Percentiles rank a stretch among this genome's conserved stretches.
These are phyloP conservation scores for Heliconius hewitsoni DNA, from an alignment of 1,140 invertebrate genomes.

Conservation along the genomic window DNA sequence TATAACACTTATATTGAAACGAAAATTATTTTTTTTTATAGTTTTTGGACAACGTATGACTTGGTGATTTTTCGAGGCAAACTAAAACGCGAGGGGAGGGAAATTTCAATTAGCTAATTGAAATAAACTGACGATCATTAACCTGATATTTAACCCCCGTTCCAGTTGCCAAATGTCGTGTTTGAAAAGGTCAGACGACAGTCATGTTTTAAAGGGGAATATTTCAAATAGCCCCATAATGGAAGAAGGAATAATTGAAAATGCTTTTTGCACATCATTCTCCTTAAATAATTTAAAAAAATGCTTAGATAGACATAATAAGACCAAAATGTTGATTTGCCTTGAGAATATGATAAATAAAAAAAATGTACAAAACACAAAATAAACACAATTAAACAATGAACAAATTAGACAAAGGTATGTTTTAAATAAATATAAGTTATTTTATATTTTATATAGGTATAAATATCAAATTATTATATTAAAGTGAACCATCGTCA, in stretches of 20 bases:
- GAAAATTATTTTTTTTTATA: too few relatives aligned
- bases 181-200: slow-evolving; percentile 34
- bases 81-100: slow-evolving; percentile 5
- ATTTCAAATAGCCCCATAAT: slow-evolving; percentile 22
- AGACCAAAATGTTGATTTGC: too few relatives aligned
- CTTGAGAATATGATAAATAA: too few relatives aligned
- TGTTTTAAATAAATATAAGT: too few relatives aligned
- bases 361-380: too few relatives aligned
- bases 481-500: too few relatives aligned
- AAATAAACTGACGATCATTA: slow-evolving; percentile 37
- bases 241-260: not conserved
- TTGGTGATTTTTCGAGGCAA: not conserved
- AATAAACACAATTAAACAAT: too few relatives aligned
- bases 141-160: slow-evolving; percentile 35
- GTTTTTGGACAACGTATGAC: too few relatives aligned
- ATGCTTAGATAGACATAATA: not conserved
- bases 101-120: slow-evolving; percentile 37
- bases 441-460: too few relatives aligned
- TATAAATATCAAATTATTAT: too few relatives aligned
- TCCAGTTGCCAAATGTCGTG: slow-evolving; percentile 34
- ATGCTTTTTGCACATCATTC: not conserved
- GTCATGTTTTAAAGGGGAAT: slow-evolving; percentile 31
- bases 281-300: not conserved
- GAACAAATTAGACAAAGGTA: too few relatives aligned
- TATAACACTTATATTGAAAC: too few relatives aligned